These are phyloP conservation scores for Odontocolon sp. DNA, from an alignment of 2,888 invertebrate genomes.

Conservation along the genomic window DNA sequence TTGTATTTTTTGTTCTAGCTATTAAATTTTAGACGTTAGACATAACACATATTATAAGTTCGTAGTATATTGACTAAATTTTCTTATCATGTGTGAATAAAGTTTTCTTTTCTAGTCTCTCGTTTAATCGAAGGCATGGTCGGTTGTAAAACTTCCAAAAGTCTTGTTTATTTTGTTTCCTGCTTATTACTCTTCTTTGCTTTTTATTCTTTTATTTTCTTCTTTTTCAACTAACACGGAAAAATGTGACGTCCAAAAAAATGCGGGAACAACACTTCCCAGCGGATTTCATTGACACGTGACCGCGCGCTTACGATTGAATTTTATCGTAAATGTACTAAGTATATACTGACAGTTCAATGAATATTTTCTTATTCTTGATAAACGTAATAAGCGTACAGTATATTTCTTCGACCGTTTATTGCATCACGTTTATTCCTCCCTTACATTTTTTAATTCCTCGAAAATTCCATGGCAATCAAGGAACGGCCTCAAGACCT, in stretches of 20 bases:
- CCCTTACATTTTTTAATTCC: not conserved
- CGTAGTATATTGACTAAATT: conserved; percentile 44
- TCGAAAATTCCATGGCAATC: conserved; percentile 48
- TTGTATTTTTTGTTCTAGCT: conserved; percentile 17
- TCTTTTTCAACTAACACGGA: conserved; percentile 7
- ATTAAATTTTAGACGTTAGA: not conserved
- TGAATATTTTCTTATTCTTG: conserved; percentile 51
- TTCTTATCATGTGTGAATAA: conserved; percentile 17
- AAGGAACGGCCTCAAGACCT: not conserved
- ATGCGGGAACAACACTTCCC: conserved; percentile 20
- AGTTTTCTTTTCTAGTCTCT: conserved; percentile 36
- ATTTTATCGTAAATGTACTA: conserved; percentile 22
- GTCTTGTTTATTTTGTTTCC: conserved; percentile 39
- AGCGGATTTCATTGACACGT: conserved; percentile 5
- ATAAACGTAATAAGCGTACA: conserved; percentile 55
- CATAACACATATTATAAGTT: conserved; percentile 23
- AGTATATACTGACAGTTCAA: conserved; percentile 51
- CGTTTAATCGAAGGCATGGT: conserved; percentile 55
- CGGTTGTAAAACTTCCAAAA: conserved; percentile 61
- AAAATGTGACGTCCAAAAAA: conserved; percentile 47
- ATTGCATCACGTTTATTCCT: conserved; percentile 3
- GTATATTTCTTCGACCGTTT: conserved; percentile 42
- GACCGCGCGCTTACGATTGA: conserved; percentile 10
- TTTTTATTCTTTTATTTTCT: not conserved
- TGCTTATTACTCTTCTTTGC: not conserved